Evolutionary conservation across 2,888 invertebrate species (phyloP).

Genomic region (Cheilosia impressa): DNA sequence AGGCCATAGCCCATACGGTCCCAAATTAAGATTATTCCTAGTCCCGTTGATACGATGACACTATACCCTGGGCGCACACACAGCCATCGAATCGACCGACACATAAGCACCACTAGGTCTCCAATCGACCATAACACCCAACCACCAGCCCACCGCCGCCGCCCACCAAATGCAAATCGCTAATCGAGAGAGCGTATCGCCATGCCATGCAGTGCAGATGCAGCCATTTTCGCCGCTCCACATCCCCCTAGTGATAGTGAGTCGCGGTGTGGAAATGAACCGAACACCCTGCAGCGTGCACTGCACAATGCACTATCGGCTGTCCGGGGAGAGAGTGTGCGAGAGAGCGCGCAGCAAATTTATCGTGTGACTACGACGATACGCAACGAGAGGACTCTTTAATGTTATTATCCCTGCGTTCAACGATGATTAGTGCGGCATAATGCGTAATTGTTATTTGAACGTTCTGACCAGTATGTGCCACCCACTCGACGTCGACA

Average conservation of each 20-base stretch:
- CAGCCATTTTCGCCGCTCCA: neutral
- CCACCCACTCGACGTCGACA: neutral
- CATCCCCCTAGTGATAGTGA: neutral
- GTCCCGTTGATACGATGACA: slow-evolving; percentile 55
- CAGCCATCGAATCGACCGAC: neutral
- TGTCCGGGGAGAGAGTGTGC: neutral
- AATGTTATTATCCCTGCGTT: slow-evolving; percentile 69
- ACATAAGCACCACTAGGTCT: slow-evolving; percentile 46
- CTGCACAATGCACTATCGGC: slow-evolving; percentile 41
- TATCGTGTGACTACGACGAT: slow-evolving; percentile 40
- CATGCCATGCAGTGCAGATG: slow-evolving; percentile 51
- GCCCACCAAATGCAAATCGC: slow-evolving; percentile 38
- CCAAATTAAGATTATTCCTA: slow-evolving; percentile 67
- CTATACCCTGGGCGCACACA: slow-evolving; percentile 11
- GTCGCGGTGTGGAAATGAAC: too few relatives aligned
- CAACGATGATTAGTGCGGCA: slow-evolving; percentile 72
- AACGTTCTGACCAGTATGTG: slow-evolving; percentile 43
- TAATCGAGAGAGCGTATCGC: slow-evolving; percentile 61
- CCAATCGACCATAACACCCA: slow-evolving; percentile 15
- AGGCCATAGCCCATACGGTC: slow-evolving; percentile 46
- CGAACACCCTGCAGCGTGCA: neutral
- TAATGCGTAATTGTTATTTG: slow-evolving; percentile 75
- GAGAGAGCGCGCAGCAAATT: slow-evolving; percentile 52
- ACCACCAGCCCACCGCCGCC: neutral
- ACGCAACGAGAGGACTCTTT: slow-evolving; percentile 60